Conservation (phyloP, 2,888 invertebrate genomes). For the Spilosoma lubricipeda region DNA sequence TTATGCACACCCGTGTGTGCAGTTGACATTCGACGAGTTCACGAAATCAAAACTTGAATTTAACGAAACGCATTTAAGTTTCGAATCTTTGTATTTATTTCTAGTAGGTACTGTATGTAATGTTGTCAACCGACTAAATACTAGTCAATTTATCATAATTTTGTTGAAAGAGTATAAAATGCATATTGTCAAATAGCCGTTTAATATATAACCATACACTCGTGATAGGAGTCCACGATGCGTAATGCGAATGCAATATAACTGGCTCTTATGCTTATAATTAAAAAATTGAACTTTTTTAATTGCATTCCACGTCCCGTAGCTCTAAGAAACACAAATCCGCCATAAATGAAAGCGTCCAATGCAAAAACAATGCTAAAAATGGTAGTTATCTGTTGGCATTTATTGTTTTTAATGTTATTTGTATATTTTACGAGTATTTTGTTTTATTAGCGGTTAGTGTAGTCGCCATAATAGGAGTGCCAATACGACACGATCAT, state of each 20-base stretch:
- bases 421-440: constrained; percentile 52
- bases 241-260: neutral
- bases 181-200: neutral
- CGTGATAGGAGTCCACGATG: neutral
- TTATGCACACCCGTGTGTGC: no score
- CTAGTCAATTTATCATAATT: neutral
- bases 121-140: neutral
- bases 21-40: no score
- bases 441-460: constrained; percentile 54
- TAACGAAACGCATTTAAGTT: neutral
- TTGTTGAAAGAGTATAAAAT: neutral
- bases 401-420: constrained; percentile 56
- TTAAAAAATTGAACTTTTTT: constrained; percentile 27
- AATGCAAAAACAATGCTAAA: constrained; percentile 50
- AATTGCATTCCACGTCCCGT: constrained; percentile 51
- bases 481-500: constrained; percentile 76
- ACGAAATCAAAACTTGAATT: neutral
- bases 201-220: neutral
- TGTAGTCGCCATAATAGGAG: constrained; percentile 70
- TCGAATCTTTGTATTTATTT: neutral
- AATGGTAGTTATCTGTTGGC: constrained; percentile 55
- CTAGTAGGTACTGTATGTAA: neutral
- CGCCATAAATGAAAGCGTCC: constrained; percentile 56
- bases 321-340: constrained; percentile 52
- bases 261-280: neutral